phyloP scores from a whole-genome alignment of 2,888 invertebrate species.

The Darwinula stevensoni region DNA sequence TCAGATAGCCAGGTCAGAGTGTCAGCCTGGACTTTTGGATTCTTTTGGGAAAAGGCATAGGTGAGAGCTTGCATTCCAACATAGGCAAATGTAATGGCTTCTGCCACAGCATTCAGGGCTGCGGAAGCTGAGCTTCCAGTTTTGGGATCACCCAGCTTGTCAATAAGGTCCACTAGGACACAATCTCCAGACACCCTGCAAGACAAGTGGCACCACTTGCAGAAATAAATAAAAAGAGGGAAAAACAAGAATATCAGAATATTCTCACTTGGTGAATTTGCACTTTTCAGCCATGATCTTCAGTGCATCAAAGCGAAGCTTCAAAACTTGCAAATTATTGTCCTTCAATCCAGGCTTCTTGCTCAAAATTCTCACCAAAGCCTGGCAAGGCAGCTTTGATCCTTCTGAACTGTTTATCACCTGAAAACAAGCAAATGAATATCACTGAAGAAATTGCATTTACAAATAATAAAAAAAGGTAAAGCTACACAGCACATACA shows the following conservation, averaged over 20 bases:
- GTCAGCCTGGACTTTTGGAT: slow-evolving; percentile 67
- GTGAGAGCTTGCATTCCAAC: slow-evolving; percentile 36
- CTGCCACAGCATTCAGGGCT: slow-evolving; percentile 40
- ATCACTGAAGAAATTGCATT: too few species aligned
- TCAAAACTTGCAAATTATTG: slow-evolving; percentile 69
- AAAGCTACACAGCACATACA: slow-evolving; percentile 11
- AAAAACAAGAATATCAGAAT: slow-evolving; percentile 6
- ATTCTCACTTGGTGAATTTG: slow-evolving; percentile 30
- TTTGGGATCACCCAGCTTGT: slow-evolving; percentile 55
- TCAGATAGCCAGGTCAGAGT: slow-evolving; percentile 44
- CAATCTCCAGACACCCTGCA: slow-evolving; percentile 35
- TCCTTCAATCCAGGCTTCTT: slow-evolving; percentile 63
- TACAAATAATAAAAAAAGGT: slow-evolving; percentile 8
- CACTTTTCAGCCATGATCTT: slow-evolving; percentile 44
- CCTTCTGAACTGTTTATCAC: too few species aligned
- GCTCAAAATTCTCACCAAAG: slow-evolving; percentile 35
- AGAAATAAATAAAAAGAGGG: slow-evolving; percentile 3
- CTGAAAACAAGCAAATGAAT: too few species aligned
- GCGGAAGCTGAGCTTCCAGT: slow-evolving; percentile 36
- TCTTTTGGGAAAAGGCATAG: slow-evolving; percentile 55
- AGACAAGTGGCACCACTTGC: slow-evolving; percentile 10
- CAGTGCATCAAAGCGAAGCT: slow-evolving; percentile 45
- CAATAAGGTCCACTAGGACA: slow-evolving; percentile 45
- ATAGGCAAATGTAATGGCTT: slow-evolving; percentile 40
- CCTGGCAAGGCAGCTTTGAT: too few species aligned